Base-by-base conservation (phyloP, 2,888 invertebrate species). In the Odontothrips loti region DNA sequence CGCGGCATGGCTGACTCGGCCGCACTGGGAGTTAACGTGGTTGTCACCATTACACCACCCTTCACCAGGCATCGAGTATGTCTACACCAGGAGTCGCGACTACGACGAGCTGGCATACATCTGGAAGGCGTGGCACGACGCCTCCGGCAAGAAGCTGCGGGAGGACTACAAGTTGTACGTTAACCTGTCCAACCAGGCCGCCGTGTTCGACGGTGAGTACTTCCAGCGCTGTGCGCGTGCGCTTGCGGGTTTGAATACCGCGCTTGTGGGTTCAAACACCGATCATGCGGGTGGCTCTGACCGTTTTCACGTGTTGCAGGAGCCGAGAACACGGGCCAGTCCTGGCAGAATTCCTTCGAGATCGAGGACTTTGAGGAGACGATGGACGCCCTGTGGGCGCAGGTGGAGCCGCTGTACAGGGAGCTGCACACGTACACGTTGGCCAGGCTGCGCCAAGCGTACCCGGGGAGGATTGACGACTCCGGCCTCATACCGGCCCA, bases 51-150 rank as follows among this genome's bases (percentile, higher is more conserved):
- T 6, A n/a, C n/a, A n/a, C 34, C 34, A 43, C 34, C 0, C 0
- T 43, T 6, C 34, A 43, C 34, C 84, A 90, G 90, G 90, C 83
- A 85, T 91, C 81, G 87, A 88, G 20, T 85, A 87, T 23, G 92
- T 95, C 82, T 94, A 96, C 95, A 94, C 95, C 0, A 90, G 89
- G 82, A 93, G 93, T 84, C 88, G 95, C 80, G 94, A 97, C 86
- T 96, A 96, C 93, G 94, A 96, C 83, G 95, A 96, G 86, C 88
- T 98, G 82, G 92, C 94, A 84, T 93, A 95, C 85, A 92, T 93
- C 0, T 98, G 98, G 98, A 92, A 93, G 0, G 95, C 96, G 86
- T 98, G 96, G 94, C 90, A 96, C 84, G 90, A 97, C 84, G 93
- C 94, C 83, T 95, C 96, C 0, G 95, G 94, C 0, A 91, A 93